Base-by-base conservation (phyloP, 2,797 vertebrate genomes). In the Apogon talboti region DNA sequence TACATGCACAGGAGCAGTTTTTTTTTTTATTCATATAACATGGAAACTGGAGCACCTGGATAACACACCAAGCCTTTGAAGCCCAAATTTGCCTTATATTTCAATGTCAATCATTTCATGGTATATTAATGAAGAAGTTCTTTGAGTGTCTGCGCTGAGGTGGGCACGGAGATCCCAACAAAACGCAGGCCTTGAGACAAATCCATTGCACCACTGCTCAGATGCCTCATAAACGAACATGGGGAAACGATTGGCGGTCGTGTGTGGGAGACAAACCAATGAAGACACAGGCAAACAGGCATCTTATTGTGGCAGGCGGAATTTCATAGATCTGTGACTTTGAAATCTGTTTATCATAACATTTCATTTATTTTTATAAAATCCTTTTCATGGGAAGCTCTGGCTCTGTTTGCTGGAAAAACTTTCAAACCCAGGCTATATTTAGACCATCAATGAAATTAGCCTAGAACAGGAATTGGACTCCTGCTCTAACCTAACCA, bases 361-460 rank as follows among this genome's bases (percentile, higher is more conserved):
- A 75, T 84, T 84, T 87, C 28, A 78, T 78, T 79, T 75, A 71
- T 66, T 80, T 82, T 80, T 55, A 78, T 52, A 64, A 78, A 80
- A 78, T 59, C 41, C 35, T 72, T 56, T 85, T 82, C 66, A 67
- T 71, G 65, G 57, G 66, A 79, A 68, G 64, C 52, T 52, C 60
- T 80, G 80, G 69, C 76, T 79, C 58, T 44, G 44, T 50, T 53
- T 81, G 52, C 47, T 72, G 78, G 79, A 83, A 83, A 84, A 71
- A 73, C 52, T 46, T 77, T 73, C 50, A 83, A 83, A 78, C 69
- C 69, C 46, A 76, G 56, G 37, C 75, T 90, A 89, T 90, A 88
- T 91, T 90, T 84, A 89, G 79, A 82, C 80, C 65, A 77, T 88
- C 74, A 81, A 78, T 86, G 71, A 88, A 89, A 90, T 85, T 81